These are phyloP conservation scores for Sitodiplosis mosellana DNA, from an alignment of 1,140 invertebrate genomes.

Conservation along the genomic window DNA sequence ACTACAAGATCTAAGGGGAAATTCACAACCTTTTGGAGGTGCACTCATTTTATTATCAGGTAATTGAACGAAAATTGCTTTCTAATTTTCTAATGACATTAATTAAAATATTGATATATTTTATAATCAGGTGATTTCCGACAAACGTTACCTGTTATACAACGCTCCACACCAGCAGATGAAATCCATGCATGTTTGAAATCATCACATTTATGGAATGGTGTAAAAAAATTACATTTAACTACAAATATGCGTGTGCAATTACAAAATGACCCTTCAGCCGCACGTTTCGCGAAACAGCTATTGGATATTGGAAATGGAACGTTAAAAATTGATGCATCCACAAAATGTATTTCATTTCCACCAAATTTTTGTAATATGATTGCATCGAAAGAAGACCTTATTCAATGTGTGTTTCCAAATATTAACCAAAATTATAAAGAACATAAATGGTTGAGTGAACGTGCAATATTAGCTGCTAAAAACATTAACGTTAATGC, in stretches of 20 bases:
- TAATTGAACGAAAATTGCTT: too few relatives aligned
- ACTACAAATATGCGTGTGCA: conserved; percentile 25
- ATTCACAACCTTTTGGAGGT: conserved; percentile 13
- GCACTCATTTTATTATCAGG: conserved; percentile 24
- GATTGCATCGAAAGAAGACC: too few relatives aligned
- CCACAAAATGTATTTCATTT: conserved; percentile 5
- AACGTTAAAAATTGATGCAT: conserved; percentile 16
- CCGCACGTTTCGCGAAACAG: conserved; percentile 19
- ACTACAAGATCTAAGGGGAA: conserved; percentile 18
- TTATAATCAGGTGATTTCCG: too few relatives aligned
- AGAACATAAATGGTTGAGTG: conserved; percentile 16
- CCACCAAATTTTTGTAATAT: too few relatives aligned
- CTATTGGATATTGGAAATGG: conserved; percentile 20
- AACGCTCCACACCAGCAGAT: too few relatives aligned
- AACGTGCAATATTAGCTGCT: conserved; percentile 17
- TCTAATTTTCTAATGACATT: too few relatives aligned
- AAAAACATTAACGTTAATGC: conserved; percentile 5
- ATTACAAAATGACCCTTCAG: conserved; percentile 20
- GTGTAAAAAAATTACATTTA: conserved; percentile 24
- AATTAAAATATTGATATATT: too few relatives aligned
- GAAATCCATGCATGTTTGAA: conserved; percentile 13
- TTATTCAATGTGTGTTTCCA: conserved; percentile 8
- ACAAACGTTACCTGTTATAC: too few relatives aligned
- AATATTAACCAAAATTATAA: conserved; percentile 14
- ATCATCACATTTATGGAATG: conserved; percentile 18